These are phyloP conservation scores for Palloptera scutellata DNA, from an alignment of 2,888 invertebrate species.

Conservation along the genomic window DNA sequence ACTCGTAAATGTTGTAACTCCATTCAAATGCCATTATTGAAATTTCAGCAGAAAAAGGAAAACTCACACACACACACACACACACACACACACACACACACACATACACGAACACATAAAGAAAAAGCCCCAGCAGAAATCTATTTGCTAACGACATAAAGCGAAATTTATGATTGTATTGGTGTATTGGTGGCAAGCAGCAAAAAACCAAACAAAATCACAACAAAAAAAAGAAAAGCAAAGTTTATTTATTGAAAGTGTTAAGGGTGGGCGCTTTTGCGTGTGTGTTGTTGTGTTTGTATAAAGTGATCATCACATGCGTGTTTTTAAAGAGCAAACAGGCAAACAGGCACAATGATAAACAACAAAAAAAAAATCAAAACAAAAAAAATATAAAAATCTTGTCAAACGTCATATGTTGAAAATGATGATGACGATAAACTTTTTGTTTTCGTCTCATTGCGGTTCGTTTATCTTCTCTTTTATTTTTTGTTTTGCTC, in stretches of 20 bases:
- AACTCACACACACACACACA: neutral
- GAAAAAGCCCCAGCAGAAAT: too few relatives aligned
- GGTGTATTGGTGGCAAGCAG: too few relatives aligned
- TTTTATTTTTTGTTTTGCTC: too few relatives aligned
- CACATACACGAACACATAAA: neutral
- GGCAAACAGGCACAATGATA: too few relatives aligned
- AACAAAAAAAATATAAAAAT: constrained; percentile 13
- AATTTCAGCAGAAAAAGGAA: constrained; percentile 9
- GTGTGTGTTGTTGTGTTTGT: neutral
- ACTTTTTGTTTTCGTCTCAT: constrained; percentile 1
- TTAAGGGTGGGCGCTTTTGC: neutral
- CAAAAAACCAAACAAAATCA: neutral
- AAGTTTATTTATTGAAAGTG: constrained; percentile 6
- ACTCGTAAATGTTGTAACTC: constrained; percentile 22
- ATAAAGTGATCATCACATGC: too few relatives aligned
- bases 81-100: neutral
- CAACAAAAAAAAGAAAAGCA: neutral
- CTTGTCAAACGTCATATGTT: constrained; percentile 20
- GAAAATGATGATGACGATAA: constrained; percentile 15
- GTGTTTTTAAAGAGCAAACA: too few relatives aligned
- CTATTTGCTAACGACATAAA: too few relatives aligned
- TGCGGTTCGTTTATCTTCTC: too few relatives aligned
- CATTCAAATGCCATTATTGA: constrained; percentile 22
- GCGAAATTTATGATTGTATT: too few relatives aligned
- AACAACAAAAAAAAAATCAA: too few relatives aligned